A percentile compares a stretch with the other conserved stretches of the same genome.
Conservation (phyloP, 1,140 invertebrate genomes). For the Oryctes rhinoceros region DNA sequence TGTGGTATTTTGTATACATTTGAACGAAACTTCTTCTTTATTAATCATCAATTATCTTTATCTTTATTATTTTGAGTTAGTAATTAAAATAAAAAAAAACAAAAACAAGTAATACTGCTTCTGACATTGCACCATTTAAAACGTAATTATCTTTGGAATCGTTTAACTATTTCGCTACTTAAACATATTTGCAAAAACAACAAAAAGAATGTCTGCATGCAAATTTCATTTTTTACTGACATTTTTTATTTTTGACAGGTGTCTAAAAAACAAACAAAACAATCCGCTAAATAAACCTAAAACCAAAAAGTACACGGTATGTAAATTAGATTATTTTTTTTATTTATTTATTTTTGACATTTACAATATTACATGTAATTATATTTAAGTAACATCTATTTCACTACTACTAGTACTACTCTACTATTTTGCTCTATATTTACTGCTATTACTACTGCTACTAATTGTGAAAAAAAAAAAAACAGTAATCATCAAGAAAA, state of each 20-base stretch:
- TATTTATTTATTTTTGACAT: slow-evolving; percentile 26
- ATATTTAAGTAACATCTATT: too few species aligned
- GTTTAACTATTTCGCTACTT: neutral
- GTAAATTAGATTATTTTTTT: slow-evolving; percentile 21
- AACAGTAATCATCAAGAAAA: too few species aligned
- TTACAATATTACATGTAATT: neutral
- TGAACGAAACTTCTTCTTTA: too few species aligned
- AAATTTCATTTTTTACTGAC: slow-evolving; percentile 22
- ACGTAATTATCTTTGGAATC: neutral
- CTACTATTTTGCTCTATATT: too few species aligned
- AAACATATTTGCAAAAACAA: neutral
- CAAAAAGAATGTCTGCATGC: slow-evolving; percentile 11
- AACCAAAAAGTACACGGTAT: slow-evolving; percentile 22
- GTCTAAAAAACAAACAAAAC: slow-evolving; percentile 17
- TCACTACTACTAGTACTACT: too few species aligned
- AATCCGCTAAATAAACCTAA: slow-evolving; percentile 18
- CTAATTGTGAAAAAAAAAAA: too few species aligned
- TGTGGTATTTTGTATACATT: too few species aligned
- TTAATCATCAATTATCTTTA: too few species aligned
- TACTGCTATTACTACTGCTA: too few species aligned
- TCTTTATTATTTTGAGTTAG: too few species aligned
- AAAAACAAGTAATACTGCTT: neutral
- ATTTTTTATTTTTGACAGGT: slow-evolving; percentile 38
- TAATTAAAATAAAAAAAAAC: too few species aligned
- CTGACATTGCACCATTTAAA: neutral